These are phyloP conservation scores for Haemorhous mexicanus DNA, from an alignment of 2,113 vertebrate species.

Conservation along the genomic window DNA sequence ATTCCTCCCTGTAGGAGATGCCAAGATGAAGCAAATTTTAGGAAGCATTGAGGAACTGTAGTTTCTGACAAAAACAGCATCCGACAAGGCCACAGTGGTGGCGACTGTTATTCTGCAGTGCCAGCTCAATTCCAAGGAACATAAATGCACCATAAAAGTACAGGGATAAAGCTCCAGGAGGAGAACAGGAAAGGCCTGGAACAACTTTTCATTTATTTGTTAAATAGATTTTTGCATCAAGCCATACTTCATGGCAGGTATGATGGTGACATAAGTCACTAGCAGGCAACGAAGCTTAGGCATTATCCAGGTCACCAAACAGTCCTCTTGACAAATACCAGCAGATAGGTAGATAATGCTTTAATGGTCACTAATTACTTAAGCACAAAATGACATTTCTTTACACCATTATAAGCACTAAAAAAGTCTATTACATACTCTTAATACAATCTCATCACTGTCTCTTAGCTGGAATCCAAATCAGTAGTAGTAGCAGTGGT, in stretches of 20 bases:
- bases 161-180: not conserved
- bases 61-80: not conserved
- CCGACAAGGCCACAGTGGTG: not conserved
- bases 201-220: not conserved
- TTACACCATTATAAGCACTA: not conserved
- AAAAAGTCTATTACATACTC: not conserved
- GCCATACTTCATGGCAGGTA: not conserved
- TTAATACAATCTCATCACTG: not conserved
- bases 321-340: not conserved
- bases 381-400: not conserved
- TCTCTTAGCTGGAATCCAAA: not conserved
- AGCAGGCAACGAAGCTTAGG: not conserved
- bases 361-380: not conserved
- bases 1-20: not conserved
- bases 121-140: not conserved
- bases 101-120: not conserved
- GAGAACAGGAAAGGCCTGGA: not conserved
- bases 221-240: not conserved
- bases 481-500: not conserved
- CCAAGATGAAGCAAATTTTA: not conserved
- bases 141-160: not conserved
- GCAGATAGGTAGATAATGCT: not conserved
- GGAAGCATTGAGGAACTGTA: not conserved
- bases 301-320: not conserved
- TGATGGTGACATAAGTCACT: not conserved